phyloP scores from a whole-genome alignment of 2,113 vertebrate genomes.

The Girardinichthys multiradiatus region DNA sequence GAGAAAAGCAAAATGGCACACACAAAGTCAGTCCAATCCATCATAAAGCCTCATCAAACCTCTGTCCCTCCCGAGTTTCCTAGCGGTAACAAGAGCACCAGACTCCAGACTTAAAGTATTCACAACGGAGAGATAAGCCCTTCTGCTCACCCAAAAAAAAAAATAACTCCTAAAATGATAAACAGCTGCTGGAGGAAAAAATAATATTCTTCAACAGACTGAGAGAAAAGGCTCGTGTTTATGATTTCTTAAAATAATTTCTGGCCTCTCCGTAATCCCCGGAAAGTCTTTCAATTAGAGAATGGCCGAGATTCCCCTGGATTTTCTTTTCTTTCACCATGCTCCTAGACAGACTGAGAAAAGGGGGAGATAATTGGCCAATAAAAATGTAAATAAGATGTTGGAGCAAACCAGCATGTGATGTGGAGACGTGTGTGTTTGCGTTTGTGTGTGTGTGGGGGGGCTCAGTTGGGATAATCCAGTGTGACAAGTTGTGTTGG shows the following conservation, averaged over 20 bases:
- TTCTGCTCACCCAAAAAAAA: slow-evolving; percentile 17
- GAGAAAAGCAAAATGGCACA: slow-evolving; percentile 19
- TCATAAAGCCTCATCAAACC: slow-evolving; percentile 40
- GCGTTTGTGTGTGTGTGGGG: neutral
- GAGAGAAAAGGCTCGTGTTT: slow-evolving; percentile 70
- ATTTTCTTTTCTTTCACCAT: slow-evolving; percentile 40
- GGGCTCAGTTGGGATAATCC: slow-evolving; percentile 66
- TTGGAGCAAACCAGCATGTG: slow-evolving; percentile 69
- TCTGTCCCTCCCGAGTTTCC: slow-evolving; percentile 19
- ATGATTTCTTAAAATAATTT: slow-evolving; percentile 75
- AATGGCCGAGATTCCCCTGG: slow-evolving; percentile 59
- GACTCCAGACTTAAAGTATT: slow-evolving; percentile 52
- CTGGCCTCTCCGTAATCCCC: slow-evolving; percentile 76
- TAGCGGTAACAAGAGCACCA: slow-evolving; percentile 39
- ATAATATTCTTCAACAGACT: slow-evolving; percentile 57
- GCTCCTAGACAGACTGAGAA: slow-evolving; percentile 66
- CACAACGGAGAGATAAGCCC: slow-evolving; percentile 54
- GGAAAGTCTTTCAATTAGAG: slow-evolving; percentile 77
- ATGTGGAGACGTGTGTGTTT: slow-evolving; percentile 23
- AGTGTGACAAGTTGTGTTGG: slow-evolving; percentile 76
- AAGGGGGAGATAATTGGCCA: slow-evolving; percentile 80
- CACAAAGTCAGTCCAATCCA: slow-evolving; percentile 22
- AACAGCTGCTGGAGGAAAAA: slow-evolving; percentile 63
- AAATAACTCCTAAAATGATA: slow-evolving; percentile 49
- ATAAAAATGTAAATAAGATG: slow-evolving; percentile 82